Percentiles rank a stretch among this genome's conserved stretches.
These are phyloP conservation scores for Grapholita molesta DNA, from an alignment of 1,140 invertebrate species.

Conservation along the genomic window DNA sequence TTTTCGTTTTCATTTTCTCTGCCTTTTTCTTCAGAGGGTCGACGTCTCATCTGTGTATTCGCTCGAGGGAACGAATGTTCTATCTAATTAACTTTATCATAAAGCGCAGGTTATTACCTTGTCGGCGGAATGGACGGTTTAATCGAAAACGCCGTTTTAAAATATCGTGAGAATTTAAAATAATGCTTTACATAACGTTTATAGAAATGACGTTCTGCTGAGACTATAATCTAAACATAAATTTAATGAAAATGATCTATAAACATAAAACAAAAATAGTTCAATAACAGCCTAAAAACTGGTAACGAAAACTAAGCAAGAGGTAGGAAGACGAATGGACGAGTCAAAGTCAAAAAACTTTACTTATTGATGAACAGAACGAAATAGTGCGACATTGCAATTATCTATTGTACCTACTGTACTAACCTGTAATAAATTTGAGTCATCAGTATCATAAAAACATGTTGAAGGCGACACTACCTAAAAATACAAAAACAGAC, in stretches of 20 bases:
- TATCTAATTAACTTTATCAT: slow-evolving; percentile 74
- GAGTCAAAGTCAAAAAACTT: too few species aligned
- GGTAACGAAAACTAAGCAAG: too few species aligned
- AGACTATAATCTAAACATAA: too few species aligned
- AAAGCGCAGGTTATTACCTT: slow-evolving; percentile 64
- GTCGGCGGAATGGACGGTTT: slow-evolving; percentile 45
- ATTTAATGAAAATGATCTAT: too few species aligned
- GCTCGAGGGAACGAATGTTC: slow-evolving; percentile 67
- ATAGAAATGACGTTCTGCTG: slow-evolving; percentile 6
- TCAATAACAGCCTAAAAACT: too few species aligned
- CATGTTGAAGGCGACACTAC: not conserved
- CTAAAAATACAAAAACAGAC: not conserved
- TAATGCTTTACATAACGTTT: not conserved
- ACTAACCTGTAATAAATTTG: too few species aligned
- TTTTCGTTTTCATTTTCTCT: slow-evolving; percentile 39
- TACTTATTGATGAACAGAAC: too few species aligned
- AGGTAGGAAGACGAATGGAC: too few species aligned
- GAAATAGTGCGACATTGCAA: too few species aligned
- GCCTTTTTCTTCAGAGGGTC: slow-evolving; percentile 35
- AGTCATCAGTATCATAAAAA: too few species aligned
- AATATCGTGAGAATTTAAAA: slow-evolving; percentile 29
- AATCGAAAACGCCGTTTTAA: slow-evolving; percentile 46
- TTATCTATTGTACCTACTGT: too few species aligned
- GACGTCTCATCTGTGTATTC: slow-evolving; percentile 53
- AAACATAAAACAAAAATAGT: too few species aligned